Evolutionary conservation across 2,113 vertebrate species (phyloP).

Genomic region (Dipodomys merriami): DNA sequence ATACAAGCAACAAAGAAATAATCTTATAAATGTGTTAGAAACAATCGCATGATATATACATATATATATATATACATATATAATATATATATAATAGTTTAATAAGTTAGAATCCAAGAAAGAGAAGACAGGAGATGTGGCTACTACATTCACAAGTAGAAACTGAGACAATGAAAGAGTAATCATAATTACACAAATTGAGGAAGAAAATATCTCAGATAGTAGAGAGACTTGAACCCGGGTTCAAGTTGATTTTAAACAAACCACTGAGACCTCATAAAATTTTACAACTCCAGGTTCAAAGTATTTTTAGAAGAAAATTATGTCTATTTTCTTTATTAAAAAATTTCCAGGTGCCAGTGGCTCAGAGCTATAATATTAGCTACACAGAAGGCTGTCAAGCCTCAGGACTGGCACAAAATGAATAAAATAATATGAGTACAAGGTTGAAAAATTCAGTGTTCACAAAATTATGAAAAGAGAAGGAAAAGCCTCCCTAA

Average conservation of each 20-base stretch:
- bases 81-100: too few relatives aligned
- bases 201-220: not conserved
- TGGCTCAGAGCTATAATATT: too few relatives aligned
- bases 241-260: slow-evolving; percentile 23
- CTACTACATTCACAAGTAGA: not conserved
- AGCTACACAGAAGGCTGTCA: too few relatives aligned
- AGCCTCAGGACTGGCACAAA: not conserved
- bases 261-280: not conserved
- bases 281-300: not conserved
- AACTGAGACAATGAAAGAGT: not conserved
- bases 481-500: not conserved
- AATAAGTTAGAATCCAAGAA: not conserved
- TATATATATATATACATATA: too few relatives aligned
- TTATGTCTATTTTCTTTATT: not conserved
- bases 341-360: not conserved
- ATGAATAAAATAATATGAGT: not conserved
- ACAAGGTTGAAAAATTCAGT: slow-evolving; percentile 4
- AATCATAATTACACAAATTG: not conserved
- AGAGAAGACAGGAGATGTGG: not conserved
- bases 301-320: slow-evolving; percentile 38
- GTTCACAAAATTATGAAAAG: not conserved
- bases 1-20: too few relatives aligned
- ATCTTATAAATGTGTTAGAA: too few relatives aligned
- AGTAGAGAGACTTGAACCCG: not conserved
- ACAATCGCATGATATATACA: too few relatives aligned